Conservation (phyloP, 1,140 invertebrate species). For the Hestina assimilis region DNA sequence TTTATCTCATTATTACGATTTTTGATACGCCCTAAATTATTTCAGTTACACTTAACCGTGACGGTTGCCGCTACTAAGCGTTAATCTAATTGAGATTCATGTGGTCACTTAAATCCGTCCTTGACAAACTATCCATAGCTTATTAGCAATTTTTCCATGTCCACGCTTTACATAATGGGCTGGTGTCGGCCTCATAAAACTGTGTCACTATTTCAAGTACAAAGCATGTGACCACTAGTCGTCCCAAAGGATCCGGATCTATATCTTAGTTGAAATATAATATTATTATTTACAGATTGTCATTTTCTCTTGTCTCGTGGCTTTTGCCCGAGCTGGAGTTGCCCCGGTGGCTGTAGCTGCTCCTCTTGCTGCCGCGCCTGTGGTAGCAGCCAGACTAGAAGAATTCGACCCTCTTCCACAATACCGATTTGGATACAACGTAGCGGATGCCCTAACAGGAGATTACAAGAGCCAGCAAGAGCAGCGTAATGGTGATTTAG, state of each 20-base stretch:
- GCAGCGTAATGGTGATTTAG: slow-evolving; percentile 80
- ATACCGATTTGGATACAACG: slow-evolving; percentile 81
- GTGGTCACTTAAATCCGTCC: slow-evolving; percentile 37
- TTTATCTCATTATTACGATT: too few relatives aligned
- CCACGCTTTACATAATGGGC: slow-evolving; percentile 55
- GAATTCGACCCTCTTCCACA: slow-evolving; percentile 81
- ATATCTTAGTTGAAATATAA: background rate
- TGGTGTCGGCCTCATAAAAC: slow-evolving; percentile 60
- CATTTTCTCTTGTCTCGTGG: slow-evolving; percentile 59
- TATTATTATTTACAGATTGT: slow-evolving; percentile 42
- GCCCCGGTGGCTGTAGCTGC: slow-evolving; percentile 49
- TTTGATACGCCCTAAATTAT: too few relatives aligned
- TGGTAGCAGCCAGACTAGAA: slow-evolving; percentile 68
- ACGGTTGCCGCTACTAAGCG: background rate
- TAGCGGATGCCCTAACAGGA: slow-evolving; percentile 80
- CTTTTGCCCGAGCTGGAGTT: slow-evolving; percentile 48
- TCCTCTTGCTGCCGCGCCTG: slow-evolving; percentile 31
- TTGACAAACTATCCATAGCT: slow-evolving; percentile 53
- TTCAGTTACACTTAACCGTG: background rate
- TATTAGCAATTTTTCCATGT: slow-evolving; percentile 67
- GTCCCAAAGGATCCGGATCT: background rate
- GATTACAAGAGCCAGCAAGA: slow-evolving; percentile 82
- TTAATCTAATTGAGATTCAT: slow-evolving; percentile 45
- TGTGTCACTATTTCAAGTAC: slow-evolving; percentile 73
- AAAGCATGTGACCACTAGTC: slow-evolving; percentile 20